These are phyloP conservation scores for Aspidoscelis tigris DNA, from an alignment of 2,113 vertebrate genomes.

Conservation along the genomic window DNA sequence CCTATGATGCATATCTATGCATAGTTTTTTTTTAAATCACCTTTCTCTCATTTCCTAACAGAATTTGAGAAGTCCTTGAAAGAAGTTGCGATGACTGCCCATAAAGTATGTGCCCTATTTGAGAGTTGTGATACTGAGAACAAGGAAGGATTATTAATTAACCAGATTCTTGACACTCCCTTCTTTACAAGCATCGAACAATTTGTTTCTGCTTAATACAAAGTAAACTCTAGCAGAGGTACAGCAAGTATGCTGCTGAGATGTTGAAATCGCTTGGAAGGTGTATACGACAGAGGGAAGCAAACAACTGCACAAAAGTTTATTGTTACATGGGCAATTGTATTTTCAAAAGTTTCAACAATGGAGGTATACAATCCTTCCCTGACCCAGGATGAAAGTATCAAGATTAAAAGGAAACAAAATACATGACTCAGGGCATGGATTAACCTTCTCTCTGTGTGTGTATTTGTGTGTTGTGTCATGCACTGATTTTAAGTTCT, in stretches of 20 bases:
- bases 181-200: not conserved
- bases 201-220: not conserved
- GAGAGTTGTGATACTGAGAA: not conserved
- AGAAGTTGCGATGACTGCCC: not conserved
- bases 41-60: not conserved
- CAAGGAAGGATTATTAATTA: slow-evolving; percentile 11
- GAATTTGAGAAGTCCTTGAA: not conserved
- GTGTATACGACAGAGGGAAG: not conserved
- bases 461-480: not conserved
- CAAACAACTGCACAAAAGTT: not conserved
- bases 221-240: slow-evolving; percentile 4
- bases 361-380: not conserved
- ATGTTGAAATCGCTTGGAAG: not conserved
- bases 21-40: not conserved
- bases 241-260: not conserved
- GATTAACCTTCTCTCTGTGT: too few relatives aligned
- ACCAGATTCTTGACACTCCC: not conserved
- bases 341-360: not conserved
- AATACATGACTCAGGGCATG: not conserved
- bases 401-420: not conserved
- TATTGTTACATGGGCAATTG: not conserved
- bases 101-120: not conserved
- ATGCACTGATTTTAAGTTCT: not conserved
- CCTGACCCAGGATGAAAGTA: not conserved
- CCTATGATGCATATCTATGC: too few relatives aligned